Conservation (phyloP, 2,888 invertebrate genomes). For the Macroteleia sp. region DNA sequence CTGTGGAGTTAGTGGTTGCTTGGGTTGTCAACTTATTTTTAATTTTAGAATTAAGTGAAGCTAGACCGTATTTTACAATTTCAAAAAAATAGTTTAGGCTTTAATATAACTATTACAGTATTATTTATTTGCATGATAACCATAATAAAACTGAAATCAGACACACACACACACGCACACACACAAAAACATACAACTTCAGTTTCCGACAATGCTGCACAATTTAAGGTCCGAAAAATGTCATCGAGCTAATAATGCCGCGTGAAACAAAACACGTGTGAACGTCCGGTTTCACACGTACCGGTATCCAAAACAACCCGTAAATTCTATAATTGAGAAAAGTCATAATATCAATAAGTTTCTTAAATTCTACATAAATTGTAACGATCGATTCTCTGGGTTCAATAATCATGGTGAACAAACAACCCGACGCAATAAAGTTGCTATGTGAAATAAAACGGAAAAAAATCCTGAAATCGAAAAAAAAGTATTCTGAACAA, state of each 20-base stretch:
- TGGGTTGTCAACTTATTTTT: no score
- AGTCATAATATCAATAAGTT: background rate
- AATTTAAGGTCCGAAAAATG: slow-evolving; percentile 1
- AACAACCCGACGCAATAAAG: slow-evolving; percentile 18
- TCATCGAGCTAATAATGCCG: background rate
- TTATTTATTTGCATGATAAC: no score
- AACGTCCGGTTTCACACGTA: background rate
- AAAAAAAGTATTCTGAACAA: background rate
- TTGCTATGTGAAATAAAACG: background rate
- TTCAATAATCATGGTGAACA: slow-evolving; percentile 6
- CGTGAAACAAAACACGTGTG: slow-evolving; percentile 5
- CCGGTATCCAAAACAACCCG: slow-evolving; percentile 10
- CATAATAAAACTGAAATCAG: no score
- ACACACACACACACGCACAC: no score
- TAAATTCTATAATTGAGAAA: slow-evolving; percentile 10
- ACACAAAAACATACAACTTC: no score
- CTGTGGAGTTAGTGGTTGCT: no score
- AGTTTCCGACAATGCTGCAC: no score
- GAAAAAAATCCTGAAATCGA: background rate
- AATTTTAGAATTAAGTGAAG: no score
- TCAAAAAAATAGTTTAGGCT: no score
- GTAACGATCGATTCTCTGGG: background rate
- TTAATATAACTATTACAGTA: no score
- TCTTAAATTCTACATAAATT: background rate
- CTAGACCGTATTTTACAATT: no score